Base-by-base conservation (phyloP, 37 sponge, comb jelly and placozoan species). In the Aplysina aerophoba region DNA sequence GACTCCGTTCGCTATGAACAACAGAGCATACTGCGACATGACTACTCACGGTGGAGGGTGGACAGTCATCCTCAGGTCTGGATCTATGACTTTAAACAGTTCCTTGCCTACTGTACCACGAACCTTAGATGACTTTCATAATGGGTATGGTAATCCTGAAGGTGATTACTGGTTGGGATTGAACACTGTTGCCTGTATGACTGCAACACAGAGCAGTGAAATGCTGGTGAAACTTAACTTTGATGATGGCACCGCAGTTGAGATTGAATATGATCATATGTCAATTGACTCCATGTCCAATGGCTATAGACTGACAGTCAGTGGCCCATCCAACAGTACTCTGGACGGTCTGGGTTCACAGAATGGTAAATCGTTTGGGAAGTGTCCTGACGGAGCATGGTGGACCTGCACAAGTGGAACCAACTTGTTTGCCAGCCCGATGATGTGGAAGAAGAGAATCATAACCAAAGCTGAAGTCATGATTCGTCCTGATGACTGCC, bases 1-100 rank as follows among this genome's bases (percentile, higher is more conserved):
- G 8, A 69, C 35, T 30, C 71, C 71, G 4, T 69, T 31, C 71
- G 4, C 71, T 4, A 12, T 35, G 35, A 69, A 30, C 35, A 30
- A 34, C 2, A 30, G 34, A 34, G 78, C 78, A 24, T 36, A 75
- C 15, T 75, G 78, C 37, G 78, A 75, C 50, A 75, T 75, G 78
- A 8, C 24, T 24, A 41, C 78, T 36, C 20, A 21, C 1, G 78
- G 78, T 4, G 78, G 78, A 39, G 78, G 78, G 1, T 75, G 78
- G 78, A 75, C 78, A 31, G 53, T 75, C 53, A 75, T 75, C 40
- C n/a, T 53, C 54, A 44, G 50, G 50, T 44, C 50, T 11, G 50
- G 50, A 8, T 11, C 50, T 44, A 8, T 11, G 8, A 44, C 50
- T 44, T 3, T 8, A 44, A 44, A 44, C 8, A 8, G 8, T 8